These are phyloP conservation scores for Ascidia mentula DNA, from an alignment of 23 tunicate species.

Conservation along the genomic window DNA sequence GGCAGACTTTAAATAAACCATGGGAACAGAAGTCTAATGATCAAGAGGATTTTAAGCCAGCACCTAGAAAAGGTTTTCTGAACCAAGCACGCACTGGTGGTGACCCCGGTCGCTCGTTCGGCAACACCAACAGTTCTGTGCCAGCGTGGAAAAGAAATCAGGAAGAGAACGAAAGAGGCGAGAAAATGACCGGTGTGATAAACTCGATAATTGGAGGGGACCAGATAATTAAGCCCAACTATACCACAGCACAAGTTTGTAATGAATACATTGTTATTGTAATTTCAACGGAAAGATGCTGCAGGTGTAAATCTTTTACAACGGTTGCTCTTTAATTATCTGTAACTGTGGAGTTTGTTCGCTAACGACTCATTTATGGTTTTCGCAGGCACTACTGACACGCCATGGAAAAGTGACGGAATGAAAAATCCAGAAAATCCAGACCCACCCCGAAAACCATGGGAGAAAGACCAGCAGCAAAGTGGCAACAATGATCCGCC, in stretches of 20 bases:
- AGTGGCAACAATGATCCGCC: not conserved
- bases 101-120: not conserved
- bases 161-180: not conserved
- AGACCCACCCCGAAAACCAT: slow-evolving; percentile 2
- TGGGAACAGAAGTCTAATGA: slow-evolving; percentile 18
- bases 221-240: no score
- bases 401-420: not conserved
- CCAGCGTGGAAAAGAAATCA: not conserved
- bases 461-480: not conserved
- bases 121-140: not conserved
- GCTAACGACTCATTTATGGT: not conserved
- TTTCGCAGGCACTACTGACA: not conserved
- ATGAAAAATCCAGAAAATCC: not conserved
- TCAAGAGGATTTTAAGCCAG: not conserved
- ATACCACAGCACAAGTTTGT: no score
- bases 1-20: slow-evolving; percentile 4
- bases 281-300: no score
- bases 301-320: no score
- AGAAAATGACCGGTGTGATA: no score
- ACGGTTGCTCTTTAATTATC: no score
- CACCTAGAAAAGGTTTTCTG: not conserved
- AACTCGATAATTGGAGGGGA: no score
- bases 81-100: not conserved
- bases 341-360: no score
- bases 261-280: no score